Base-by-base conservation (phyloP, 2,113 vertebrate species). In the Thinocorus orbignyianus region DNA sequence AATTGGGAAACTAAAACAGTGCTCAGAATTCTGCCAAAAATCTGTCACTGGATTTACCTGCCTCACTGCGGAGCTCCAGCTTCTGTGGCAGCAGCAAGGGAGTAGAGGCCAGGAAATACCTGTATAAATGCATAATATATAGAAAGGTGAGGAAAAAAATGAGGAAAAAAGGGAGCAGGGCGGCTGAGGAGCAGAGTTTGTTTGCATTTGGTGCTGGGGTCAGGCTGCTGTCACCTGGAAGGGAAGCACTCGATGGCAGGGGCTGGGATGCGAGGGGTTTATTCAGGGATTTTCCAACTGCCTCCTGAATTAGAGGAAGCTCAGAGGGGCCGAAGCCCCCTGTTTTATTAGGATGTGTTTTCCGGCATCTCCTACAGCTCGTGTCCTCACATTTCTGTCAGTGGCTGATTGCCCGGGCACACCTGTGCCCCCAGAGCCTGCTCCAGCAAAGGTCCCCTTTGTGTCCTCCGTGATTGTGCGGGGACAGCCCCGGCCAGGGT, bases 211-310 rank as follows among this genome's bases (percentile, higher is more conserved):
- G 33, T 39, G 2, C 61, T 1, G 57, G 9, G 1, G 0, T 16
- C 11, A 1, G 41, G 42, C 68, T 83, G 81, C 57, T n/a, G 55
- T 7, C 55, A 11, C 41, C 49, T 7, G 19, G 13, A 4, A 11
- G 39, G 3, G 1, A 4, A 17, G 23, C 2, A 10, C 7, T 5
- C 3, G 3, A 15, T 37, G 28, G 42, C 44, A 65, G 69, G 10
- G 19, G 35, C 19, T 10, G 37, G 13, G 41, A 8, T 30, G 7
- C 33, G 44, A 46, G 1, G 72, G 61, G 5, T 44, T 57, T 17
- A 8, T 57, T 52, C 25, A 0, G 2, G 65, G 54, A 7, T 41
- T 31, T 35, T 30, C 54, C 46, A 2, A 18, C 7, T 8, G 42
- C 33, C 64, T 52, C 35, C 39, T 3, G 5, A 13, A 2, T 10